phyloP scores from a whole-genome alignment of 2,888 invertebrate genomes.

The Hirtodrosophila histrioides region DNA sequence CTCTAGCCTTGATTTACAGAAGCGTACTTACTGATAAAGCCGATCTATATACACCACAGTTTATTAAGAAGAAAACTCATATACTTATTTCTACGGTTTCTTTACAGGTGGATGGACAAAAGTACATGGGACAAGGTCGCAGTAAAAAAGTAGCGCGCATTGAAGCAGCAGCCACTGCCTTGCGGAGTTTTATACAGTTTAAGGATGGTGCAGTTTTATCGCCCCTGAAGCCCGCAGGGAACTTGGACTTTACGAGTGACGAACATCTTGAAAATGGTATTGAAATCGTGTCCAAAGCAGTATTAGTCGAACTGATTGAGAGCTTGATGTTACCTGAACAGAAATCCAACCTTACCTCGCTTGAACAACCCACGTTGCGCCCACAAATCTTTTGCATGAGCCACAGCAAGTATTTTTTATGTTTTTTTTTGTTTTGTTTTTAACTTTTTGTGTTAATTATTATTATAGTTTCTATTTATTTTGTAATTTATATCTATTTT shows the following conservation, averaged over 20 bases:
- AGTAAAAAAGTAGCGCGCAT: slow-evolving; percentile 87
- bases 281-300: slow-evolving; percentile 63
- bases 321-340: slow-evolving; percentile 80
- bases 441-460: slow-evolving; percentile 23
- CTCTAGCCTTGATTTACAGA: too few relatives aligned
- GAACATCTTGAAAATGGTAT: slow-evolving; percentile 84
- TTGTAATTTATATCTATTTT: slow-evolving; percentile 28
- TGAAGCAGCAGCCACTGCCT: slow-evolving; percentile 86
- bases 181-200: slow-evolving; percentile 87
- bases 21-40: too few relatives aligned
- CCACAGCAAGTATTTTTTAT: slow-evolving; percentile 84
- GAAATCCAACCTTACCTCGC: slow-evolving; percentile 71
- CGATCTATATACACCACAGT: too few relatives aligned
- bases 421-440: slow-evolving; percentile 63
- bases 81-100: neutral
- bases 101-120: slow-evolving; percentile 86
- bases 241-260: slow-evolving; percentile 86
- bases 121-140: slow-evolving; percentile 86
- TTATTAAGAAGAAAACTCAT: too few relatives aligned
- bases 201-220: slow-evolving; percentile 84
- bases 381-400: slow-evolving; percentile 82
- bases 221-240: slow-evolving; percentile 83
- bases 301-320: slow-evolving; percentile 79
- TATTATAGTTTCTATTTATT: slow-evolving; percentile 27
- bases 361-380: slow-evolving; percentile 71